Evolutionary conservation across 2,797 vertebrate genomes (phyloP).

Genomic region (Synanceia verrucosa): DNA sequence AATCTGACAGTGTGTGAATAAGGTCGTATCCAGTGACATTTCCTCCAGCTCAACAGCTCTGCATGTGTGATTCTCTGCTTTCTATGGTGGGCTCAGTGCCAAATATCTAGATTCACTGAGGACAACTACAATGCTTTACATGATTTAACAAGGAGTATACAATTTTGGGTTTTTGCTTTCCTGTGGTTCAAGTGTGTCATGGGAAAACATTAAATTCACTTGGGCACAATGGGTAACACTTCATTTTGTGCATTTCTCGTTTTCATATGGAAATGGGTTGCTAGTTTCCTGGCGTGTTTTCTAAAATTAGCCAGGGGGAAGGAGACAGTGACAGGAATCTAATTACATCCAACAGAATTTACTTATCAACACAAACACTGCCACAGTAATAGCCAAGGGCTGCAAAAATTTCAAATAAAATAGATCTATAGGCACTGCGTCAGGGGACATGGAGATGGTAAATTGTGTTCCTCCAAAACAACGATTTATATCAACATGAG

Average conservation of each 20-base stretch:
- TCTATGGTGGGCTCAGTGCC: not conserved
- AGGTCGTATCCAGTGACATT: not conserved
- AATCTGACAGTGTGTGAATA: not conserved
- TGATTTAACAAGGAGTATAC: not conserved
- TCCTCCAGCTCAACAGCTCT: not conserved
- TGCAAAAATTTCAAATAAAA: conserved; percentile 7
- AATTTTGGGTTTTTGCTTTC: not conserved
- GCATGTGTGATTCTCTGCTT: not conserved
- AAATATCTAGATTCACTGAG: not conserved
- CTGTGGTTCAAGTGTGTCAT: not conserved
- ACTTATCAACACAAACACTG: conserved; percentile 31
- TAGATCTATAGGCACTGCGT: conserved; percentile 7
- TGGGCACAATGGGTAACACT: not conserved
- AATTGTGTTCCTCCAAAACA: conserved; percentile 27
- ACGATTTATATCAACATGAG: conserved; percentile 9
- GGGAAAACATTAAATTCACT: not conserved
- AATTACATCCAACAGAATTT: conserved; percentile 53
- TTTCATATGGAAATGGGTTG: not conserved
- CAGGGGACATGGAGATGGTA: not conserved
- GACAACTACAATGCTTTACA: not conserved
- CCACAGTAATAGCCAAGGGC: not conserved
- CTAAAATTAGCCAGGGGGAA: conserved; percentile 23
- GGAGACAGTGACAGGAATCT: conserved; percentile 37
- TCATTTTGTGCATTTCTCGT: not conserved
- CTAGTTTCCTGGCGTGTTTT: conserved; percentile 11